Base-by-base conservation (phyloP, 2,113 vertebrate genomes). In the Corythornis madagascariensis region DNA sequence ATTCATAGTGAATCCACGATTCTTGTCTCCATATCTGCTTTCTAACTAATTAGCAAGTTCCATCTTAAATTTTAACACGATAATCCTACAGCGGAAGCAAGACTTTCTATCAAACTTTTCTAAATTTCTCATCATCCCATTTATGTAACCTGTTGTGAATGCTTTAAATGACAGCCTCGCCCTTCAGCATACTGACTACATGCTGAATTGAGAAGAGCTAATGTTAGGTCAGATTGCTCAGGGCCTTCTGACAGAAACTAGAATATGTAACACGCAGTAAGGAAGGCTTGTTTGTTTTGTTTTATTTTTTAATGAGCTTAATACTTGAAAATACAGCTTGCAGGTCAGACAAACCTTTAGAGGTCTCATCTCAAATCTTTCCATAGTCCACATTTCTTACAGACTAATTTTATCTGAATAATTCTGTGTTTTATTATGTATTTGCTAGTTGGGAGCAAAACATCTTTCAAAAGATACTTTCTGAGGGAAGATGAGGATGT, bases 281-380 rank as follows among this genome's bases (percentile, higher is more conserved):
- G 16, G 26, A 61, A 86, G 20, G 0, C 10, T 80, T 64, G 6
- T 79, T 90, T 90, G 64, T 33, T 93, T 91, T 92, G 21, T 13
- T 86, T 93, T 83, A 52, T 79, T 28, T 88, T 91, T 83, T 72
- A 91, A 87, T 83, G 45, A 90, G 10, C 28, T 67, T 76, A 77
- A n/a, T 60, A 89, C 25, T 67, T 90, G 69, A 90, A 94, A 92
- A 84, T 78, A 56, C 9, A 67, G 17, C 48, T 93, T 22, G 1
- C 21, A 88, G 70, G 33, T 84, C 65, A 84, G 61, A 84, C n/a
- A 67, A 78, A 24, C 9, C 28, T 79, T 75, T 67, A 57, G 63
- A 91, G 16, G 31, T 10, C 17, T 85, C 33, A 78, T 75, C 24
- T 93, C 25, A 79, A 85, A 76, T 7, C 35, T 90, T 67, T 9